Percentiles rank a stretch among this genome's conserved stretches.
phyloP scores from a whole-genome alignment of 2,797 vertebrate species.

The Micromesistius poutassou region DNA sequence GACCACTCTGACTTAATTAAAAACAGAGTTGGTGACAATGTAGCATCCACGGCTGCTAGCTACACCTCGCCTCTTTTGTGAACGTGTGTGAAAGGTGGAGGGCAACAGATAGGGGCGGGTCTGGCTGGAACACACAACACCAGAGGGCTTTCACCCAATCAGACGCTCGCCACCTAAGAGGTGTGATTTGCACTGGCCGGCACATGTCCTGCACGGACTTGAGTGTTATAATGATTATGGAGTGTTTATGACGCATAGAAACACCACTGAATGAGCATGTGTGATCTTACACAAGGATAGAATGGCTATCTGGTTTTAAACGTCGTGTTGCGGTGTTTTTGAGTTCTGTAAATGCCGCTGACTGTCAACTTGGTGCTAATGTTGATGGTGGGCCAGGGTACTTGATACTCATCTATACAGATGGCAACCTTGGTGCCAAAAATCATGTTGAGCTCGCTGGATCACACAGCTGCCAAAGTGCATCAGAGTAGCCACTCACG shows the following conservation, averaged over 20 bases:
- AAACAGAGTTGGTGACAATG: constrained; percentile 43
- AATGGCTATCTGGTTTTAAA: not conserved
- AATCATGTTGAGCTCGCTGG: constrained; percentile 45
- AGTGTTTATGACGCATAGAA: constrained; percentile 48
- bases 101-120: constrained; percentile 31
- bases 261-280: constrained; percentile 34
- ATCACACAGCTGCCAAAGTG: constrained; percentile 37
- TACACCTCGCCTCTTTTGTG: constrained; percentile 65
- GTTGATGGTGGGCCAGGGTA: constrained; percentile 41
- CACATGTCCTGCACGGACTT: constrained; percentile 30
- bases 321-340: not conserved
- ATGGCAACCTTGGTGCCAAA: constrained; percentile 47
- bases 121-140: constrained; percentile 30
- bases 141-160: constrained; percentile 1
- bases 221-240: constrained; percentile 54
- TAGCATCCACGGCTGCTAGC: constrained; percentile 51
- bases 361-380: constrained; percentile 41
- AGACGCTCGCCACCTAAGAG: constrained; percentile 23
- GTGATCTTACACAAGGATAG: constrained; percentile 32
- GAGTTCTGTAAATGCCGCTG: constrained; percentile 17
- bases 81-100: constrained; percentile 39
- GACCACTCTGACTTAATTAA: constrained; percentile 59
- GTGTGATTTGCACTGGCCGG: constrained; percentile 45
- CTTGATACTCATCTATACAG: constrained; percentile 54
- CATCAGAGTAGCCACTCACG: constrained; percentile 40